phyloP scores from a whole-genome alignment of 2,888 invertebrate genomes.

The Teleogryllus oceanicus region DNA sequence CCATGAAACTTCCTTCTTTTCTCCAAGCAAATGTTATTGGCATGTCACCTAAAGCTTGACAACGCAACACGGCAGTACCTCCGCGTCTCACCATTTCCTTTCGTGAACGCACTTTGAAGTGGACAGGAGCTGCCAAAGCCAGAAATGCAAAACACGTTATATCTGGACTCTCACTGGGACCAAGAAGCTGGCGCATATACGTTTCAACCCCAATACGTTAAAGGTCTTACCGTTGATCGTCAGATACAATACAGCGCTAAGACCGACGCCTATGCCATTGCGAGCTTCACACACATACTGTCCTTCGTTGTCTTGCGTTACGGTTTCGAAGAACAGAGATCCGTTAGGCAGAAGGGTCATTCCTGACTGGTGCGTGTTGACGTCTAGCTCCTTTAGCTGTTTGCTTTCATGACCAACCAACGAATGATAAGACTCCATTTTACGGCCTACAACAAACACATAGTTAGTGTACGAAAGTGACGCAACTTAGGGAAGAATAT shows the following conservation, averaged over 20 bases:
- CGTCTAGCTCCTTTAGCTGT: neutral
- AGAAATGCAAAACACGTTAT: neutral
- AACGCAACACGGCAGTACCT: constrained; percentile 68
- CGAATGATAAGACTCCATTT: neutral
- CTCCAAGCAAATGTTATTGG: constrained; percentile 80
- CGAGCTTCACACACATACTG: constrained; percentile 59
- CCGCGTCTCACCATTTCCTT: constrained; percentile 77
- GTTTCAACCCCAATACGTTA: too few relatives aligned
- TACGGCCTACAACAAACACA: neutral
- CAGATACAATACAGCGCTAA: constrained; percentile 60
- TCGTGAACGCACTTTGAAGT: constrained; percentile 69
- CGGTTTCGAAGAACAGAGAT: constrained; percentile 53
- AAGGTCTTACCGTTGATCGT: constrained; percentile 56
- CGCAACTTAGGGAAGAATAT: too few relatives aligned
- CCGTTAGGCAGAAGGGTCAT: constrained; percentile 48
- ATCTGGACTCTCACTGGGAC: too few relatives aligned
- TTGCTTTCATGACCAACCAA: neutral
- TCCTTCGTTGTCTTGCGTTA: constrained; percentile 54
- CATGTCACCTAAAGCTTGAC: constrained; percentile 78
- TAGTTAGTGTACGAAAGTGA: too few relatives aligned
- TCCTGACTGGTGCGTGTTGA: neutral
- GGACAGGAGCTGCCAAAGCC: constrained; percentile 63
- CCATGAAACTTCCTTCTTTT: constrained; percentile 52
- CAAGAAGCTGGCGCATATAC: too few relatives aligned
- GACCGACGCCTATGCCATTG: constrained; percentile 60